These are phyloP conservation scores for Nothura maculosa DNA, from an alignment of 2,797 vertebrate genomes.

Conservation along the genomic window DNA sequence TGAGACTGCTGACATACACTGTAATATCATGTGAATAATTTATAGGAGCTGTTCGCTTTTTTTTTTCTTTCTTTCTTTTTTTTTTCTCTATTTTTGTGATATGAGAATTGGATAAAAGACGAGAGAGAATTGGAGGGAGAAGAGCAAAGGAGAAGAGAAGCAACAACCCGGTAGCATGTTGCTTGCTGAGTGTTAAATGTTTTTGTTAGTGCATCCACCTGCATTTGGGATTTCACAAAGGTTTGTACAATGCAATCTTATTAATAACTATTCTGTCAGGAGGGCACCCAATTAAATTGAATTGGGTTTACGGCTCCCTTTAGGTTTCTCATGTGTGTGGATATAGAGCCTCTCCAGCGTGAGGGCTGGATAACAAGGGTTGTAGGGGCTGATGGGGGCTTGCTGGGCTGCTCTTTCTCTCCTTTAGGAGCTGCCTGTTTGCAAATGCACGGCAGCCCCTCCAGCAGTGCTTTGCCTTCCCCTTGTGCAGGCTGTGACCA, in stretches of 20 bases:
- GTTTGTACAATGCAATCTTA: slow-evolving; percentile 79
- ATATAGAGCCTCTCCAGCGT: slow-evolving; percentile 63
- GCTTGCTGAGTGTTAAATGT: slow-evolving; percentile 75
- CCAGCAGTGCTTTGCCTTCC: slow-evolving; percentile 1
- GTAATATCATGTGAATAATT: slow-evolving; percentile 88
- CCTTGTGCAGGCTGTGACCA: neutral
- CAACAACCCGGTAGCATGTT: slow-evolving; percentile 37
- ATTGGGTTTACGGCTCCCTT: slow-evolving; percentile 82
- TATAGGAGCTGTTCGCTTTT: slow-evolving; percentile 75
- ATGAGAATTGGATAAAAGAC: slow-evolving; percentile 67
- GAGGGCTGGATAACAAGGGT: slow-evolving; percentile 73
- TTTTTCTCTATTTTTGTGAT: slow-evolving; percentile 40
- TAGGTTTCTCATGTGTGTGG: slow-evolving; percentile 73
- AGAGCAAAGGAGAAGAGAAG: slow-evolving; percentile 32
- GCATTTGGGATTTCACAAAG: slow-evolving; percentile 75
- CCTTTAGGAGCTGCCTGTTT: slow-evolving; percentile 45
- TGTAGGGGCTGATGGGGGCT: neutral
- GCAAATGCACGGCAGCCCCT: slow-evolving; percentile 31
- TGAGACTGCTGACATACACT: slow-evolving; percentile 87
- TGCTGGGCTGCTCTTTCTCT: neutral
- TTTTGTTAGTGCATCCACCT: slow-evolving; percentile 57
- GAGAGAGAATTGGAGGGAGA: neutral
- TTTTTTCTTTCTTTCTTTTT: neutral
- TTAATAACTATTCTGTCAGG: slow-evolving; percentile 84
- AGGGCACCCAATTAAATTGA: slow-evolving; percentile 85